Conservation (phyloP, 2,797 vertebrate genomes). For the Pitangus sulphuratus region DNA sequence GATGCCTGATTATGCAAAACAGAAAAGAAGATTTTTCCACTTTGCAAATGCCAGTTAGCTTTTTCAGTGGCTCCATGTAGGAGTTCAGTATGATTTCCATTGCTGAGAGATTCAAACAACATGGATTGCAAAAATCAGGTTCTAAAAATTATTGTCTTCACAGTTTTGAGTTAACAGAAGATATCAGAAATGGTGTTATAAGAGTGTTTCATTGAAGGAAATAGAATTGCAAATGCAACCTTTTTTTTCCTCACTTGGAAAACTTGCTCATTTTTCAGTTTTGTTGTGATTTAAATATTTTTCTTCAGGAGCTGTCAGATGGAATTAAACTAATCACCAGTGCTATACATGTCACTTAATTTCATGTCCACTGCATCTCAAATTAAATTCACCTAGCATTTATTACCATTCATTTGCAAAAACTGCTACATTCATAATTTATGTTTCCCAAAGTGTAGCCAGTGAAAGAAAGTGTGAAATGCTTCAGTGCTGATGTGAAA, state of each 20-base stretch:
- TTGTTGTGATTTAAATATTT: background rate
- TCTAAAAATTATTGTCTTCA: background rate
- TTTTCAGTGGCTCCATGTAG: background rate
- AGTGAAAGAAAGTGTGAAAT: background rate
- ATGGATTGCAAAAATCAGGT: background rate
- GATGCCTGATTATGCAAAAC: background rate
- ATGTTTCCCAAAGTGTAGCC: background rate
- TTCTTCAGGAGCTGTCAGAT: background rate
- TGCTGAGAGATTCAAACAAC: background rate
- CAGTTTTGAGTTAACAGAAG: background rate
- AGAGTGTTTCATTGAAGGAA: background rate
- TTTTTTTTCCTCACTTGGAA: background rate
- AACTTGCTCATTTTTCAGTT: background rate
- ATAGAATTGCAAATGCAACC: background rate
- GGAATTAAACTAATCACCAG: background rate
- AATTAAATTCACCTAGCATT: background rate
- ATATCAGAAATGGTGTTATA: background rate
- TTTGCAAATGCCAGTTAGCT: background rate
- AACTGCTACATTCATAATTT: background rate
- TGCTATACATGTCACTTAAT: background rate
- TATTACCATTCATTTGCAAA: background rate
- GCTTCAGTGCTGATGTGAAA: conserved; percentile 15
- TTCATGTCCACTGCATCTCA: background rate
- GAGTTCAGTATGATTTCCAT: background rate
- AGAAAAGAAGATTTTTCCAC: background rate